A percentile compares a stretch with the other conserved stretches of the same genome.
Evolutionary conservation across 2,113 vertebrate genomes (phyloP).

Genomic region (Merops nubicus): DNA sequence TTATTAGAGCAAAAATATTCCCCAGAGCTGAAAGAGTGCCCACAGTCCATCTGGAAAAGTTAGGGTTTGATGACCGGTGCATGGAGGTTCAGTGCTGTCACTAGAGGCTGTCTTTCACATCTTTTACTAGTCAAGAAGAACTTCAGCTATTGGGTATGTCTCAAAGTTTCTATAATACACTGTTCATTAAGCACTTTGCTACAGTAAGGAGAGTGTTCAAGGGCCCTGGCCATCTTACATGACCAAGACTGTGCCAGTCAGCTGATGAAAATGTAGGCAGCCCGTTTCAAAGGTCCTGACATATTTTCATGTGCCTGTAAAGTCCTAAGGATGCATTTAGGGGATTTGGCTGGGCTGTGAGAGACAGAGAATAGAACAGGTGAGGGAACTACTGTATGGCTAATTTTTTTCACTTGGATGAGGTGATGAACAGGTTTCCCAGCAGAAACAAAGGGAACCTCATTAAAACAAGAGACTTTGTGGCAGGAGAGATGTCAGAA

Average conservation of each 20-base stretch:
- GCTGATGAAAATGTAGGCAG: background rate
- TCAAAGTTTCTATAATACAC: background rate
- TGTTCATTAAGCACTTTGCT: background rate
- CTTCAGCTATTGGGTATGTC: background rate
- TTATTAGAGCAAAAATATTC: background rate
- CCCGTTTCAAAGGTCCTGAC: background rate
- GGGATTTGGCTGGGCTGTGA: background rate
- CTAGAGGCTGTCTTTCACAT: background rate
- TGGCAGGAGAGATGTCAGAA: background rate
- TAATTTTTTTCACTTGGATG: no score
- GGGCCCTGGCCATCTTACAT: background rate
- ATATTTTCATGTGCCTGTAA: background rate
- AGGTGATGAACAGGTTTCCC: background rate
- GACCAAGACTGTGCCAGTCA: background rate
- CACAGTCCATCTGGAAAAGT: background rate
- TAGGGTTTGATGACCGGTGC: background rate
- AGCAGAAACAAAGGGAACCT: background rate
- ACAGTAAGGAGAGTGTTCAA: background rate
- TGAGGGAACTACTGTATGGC: no score
- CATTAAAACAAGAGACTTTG: background rate
- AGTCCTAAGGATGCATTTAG: background rate
- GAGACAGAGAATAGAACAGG: no score
- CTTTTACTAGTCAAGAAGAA: background rate
- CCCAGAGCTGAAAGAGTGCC: background rate
- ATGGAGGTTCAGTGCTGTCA: background rate